Base-by-base conservation (phyloP, 2,888 invertebrate genomes). In the Leptogaster cylindrica region DNA sequence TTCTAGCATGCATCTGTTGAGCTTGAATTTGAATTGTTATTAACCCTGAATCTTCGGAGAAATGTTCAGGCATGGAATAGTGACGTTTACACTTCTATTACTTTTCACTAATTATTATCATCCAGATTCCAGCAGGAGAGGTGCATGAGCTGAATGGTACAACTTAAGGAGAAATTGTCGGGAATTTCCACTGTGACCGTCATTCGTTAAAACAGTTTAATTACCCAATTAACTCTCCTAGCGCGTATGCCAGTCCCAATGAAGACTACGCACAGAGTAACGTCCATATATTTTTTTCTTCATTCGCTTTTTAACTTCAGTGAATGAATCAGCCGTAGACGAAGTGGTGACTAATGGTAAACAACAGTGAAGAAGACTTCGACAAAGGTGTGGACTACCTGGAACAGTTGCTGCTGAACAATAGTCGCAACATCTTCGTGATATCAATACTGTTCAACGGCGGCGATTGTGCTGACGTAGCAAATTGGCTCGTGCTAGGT, bases 171-270 rank as follows among this genome's bases (percentile, higher is more conserved):
- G 8, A 31, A 52, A 52, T 52, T 52, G 16, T 3, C 28, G 7
- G 4, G 31, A 18, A 14, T 31, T 23, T 31, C 10, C 31, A 33
- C 31, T 31, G 14, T 52, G 52, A 28, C 33, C 7, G 52, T 52
- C 52, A 31, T 6, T 52, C 52, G 33, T 52, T 52, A 52, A 52
- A 16, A 27, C 33, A 20, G 31, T 52, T 52, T 31, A 52, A 52
- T 52, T 52, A 33, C 6, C 52, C 31, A 52, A 52, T 52, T 52
- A 52, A 52, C 52, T 33, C 52, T 31, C 31, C 33, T 33, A 10
- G 28, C 20, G n/a, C 16, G 18, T 16, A 31, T 2, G n/a, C 27
- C 28, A 18, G 31, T 31, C 20, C 7, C 33, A 7, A 33, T 10
- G 31, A 20, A 52, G 18, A 51, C 52, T 20, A 10, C 16, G 10